Evolutionary conservation across 2,888 invertebrate species (phyloP), one percentile per base, ranked within the genome.

Genomic region (Dimorphilus gyrociliatus): DNA sequence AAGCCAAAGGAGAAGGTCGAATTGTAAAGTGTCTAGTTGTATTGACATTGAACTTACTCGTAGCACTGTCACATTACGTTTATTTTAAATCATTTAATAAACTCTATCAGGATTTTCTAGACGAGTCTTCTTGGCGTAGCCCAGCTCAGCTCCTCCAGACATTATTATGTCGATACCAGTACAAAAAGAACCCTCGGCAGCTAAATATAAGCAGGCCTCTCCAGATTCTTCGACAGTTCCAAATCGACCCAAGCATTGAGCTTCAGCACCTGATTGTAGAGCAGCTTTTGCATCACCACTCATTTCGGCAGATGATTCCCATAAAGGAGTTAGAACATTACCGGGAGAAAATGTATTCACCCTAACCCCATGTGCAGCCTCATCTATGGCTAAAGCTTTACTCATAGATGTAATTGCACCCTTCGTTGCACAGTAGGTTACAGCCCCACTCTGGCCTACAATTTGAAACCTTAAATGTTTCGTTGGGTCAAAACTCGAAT

Each of bases 281-380:
- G 42, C 38, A 6, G 33, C 34, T 12, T 48, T 46, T 8, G 40
- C 41, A 24, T 53, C 41, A 12, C 25, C 37, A 2, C 47, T 39
- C 0, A 16, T 18, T 4, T 35, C 38, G 4, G 50, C 50, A 4
- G 27, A 26, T 2, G 28, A 23, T 7, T 53, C 51, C 57, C 57
- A 58, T 42, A 58, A 34, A 7, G 55, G 55, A 3, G 58, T 59
- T 51, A 50, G 52, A 6, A 59, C 39, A 40, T 59, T 59, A 7
- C 59, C 53, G 1, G 59, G 59, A 6, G 55, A 47, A 41, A 59
- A 45, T 55, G 47, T 41, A 39, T 58, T 58, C 1, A 58, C 55
- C 30, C 58, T 31, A 6, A 58, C 58, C 16, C 45, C 44, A 34
- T 55, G 33, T 24, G 38, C 37, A 1, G 57, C 52, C 33, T 58